Evolutionary conservation across 53 echinoderm and acorn worm species (phyloP).

Genomic region (Paelopatides confundens): DNA sequence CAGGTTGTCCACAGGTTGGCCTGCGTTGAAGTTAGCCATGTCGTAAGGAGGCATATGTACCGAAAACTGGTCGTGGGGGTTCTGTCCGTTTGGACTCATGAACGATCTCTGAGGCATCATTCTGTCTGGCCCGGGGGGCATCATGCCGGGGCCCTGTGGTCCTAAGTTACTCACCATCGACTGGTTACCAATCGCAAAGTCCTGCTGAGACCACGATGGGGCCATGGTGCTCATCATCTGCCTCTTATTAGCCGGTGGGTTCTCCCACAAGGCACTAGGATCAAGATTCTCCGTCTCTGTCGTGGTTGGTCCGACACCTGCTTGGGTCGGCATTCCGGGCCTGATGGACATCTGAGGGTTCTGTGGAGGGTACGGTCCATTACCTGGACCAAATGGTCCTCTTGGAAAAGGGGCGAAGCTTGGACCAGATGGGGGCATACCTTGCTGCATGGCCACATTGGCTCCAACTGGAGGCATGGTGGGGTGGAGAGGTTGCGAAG

Average conservation of each 20-base stretch:
- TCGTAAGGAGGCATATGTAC: constrained; percentile 69
- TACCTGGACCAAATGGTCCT: constrained; percentile 73
- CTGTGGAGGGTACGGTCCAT: constrained; percentile 79
- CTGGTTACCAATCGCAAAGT: constrained; percentile 72
- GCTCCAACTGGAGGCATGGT: constrained; percentile 69
- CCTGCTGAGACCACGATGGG: constrained; percentile 68
- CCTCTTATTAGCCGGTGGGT: constrained; percentile 90
- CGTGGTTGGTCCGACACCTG: constrained; percentile 73
- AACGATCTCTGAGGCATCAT: constrained; percentile 72
- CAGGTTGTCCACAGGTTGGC: constrained; percentile 90
- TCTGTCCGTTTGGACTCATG: constrained; percentile 70
- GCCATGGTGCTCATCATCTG: constrained; percentile 71
- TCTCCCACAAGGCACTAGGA: constrained; percentile 98
- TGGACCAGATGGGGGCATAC: constrained; percentile 82
- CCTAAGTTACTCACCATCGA: constrained; percentile 54
- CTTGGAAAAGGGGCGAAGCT: constrained; percentile 85
- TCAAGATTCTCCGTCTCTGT: constrained; percentile 99
- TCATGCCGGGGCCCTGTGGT: constrained; percentile 69
- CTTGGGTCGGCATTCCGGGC: constrained; percentile 71
- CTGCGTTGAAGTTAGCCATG: constrained; percentile 73
- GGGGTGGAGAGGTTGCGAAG: constrained; percentile 89
- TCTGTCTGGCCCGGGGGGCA: constrained; percentile 64
- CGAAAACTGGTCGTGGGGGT: constrained; percentile 61
- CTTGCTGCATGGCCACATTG: constrained; percentile 71
- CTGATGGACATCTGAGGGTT: constrained; percentile 84